Base-by-base conservation (phyloP, 2,888 invertebrate species). In the Andrena chrysosceles region DNA sequence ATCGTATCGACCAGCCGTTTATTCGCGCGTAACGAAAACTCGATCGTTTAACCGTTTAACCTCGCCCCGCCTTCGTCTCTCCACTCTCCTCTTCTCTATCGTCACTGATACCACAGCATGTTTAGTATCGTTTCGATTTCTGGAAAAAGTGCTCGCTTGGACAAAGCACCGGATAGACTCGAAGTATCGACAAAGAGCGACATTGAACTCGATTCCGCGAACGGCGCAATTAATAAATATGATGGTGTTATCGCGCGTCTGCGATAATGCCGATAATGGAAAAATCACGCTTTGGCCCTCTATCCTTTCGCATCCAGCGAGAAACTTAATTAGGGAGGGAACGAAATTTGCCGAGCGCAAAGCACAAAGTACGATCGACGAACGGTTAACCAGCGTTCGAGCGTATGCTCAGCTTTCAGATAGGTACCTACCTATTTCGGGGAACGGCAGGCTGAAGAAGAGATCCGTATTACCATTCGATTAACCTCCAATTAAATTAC, bases 21-120 rank as follows among this genome's bases (percentile, higher is more conserved):
- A 78, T 67, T 56, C 72, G 35, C 54, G 35, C 72, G 67, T 35
- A 23, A 69, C 56, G 52, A 56, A 69, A 69, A 35, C 54, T 31
- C 60, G 20, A n/a, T 52, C 42, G 42, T 42, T 42, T 42, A 42
- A 42, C 13, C 42, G 42, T 42, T 42, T 42, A 42, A 42, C 5
- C 42, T 42, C 42, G 42, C 42, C 13, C 5, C 16, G 42, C 1
- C 42, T 13, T 42, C 16, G 42, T 42, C 42, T 42, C 42, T 42
- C 4, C 42, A 0, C 42, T 13, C 42, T 42, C 13, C 13, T 16
- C 42, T 16, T 16, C 42, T 0, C 42, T 16, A 4, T 16, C 42
- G 4, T 4, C 42, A 5, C 42, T 5, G 42, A 42, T 16, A 42
- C 4, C 0, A 8, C 20, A 7, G 20, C 20, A 16, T 52, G 52